Evolutionary conservation across 2,797 vertebrate genomes (phyloP).

Genomic region (Borostomias antarcticus): DNA sequence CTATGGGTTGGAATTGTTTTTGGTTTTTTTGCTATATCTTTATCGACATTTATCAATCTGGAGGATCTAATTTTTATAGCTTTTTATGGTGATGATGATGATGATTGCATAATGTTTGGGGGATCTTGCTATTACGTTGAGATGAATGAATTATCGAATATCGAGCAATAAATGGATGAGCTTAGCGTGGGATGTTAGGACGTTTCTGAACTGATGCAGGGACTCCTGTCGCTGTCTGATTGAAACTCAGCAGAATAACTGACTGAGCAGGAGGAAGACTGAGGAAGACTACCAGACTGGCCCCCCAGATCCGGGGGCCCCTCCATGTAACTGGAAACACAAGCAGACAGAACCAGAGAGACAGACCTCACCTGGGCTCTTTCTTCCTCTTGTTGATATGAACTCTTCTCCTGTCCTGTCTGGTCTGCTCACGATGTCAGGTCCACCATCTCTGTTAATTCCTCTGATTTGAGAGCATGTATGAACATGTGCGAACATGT

Average conservation of each 20-base stretch:
- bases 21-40: constrained; percentile 79
- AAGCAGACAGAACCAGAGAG: constrained; percentile 10
- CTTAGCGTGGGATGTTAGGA: constrained; percentile 67
- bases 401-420: no score
- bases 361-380: constrained; percentile 11
- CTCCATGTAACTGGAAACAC: constrained; percentile 39
- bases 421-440: no score
- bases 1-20: constrained; percentile 45
- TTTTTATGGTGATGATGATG: constrained; percentile 79
- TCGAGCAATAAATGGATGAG: constrained; percentile 83
- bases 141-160: constrained; percentile 23
- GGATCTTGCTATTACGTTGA: constrained; percentile 70
- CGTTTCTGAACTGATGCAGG: constrained; percentile 24
- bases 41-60: constrained; percentile 69
- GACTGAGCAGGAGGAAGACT: not conserved
- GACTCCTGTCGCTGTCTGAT: constrained; percentile 28
- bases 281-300: not conserved
- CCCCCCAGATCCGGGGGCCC: constrained; percentile 29
- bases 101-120: constrained; percentile 70
- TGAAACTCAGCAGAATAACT: constrained; percentile 1
- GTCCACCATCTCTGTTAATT: no score
- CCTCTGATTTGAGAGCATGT: no score
- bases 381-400: constrained; percentile 38
- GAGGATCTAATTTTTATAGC: constrained; percentile 78
- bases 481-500: no score